Base-by-base conservation (phyloP, 2,888 invertebrate genomes). In the Drosophila niveifrons region DNA sequence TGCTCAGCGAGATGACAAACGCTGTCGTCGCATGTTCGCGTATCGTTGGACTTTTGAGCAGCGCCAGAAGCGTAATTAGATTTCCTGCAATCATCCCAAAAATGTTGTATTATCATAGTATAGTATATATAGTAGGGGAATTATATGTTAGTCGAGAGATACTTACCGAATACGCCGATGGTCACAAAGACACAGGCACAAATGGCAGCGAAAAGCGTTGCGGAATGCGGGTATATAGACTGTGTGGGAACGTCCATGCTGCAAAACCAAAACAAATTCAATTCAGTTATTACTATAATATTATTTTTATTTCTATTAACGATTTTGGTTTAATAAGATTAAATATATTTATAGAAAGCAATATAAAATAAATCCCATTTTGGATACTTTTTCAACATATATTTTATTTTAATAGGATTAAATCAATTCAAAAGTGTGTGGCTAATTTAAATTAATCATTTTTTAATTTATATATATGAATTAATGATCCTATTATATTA, bases 1-100 rank as follows among this genome's bases (percentile, higher is more conserved):
- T 94, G 92, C 97, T 96, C 48, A 97, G 94, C 11, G 97, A 97
- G 72, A 97, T 94, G 34, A 97, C 96, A 92, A 97, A 97, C 82
- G 96, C 96, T 3, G 97, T 97, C 1, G 97, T 97, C 56, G 97
- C 97, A 92, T 97, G 96, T 10, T 94, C 94, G 29, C 96, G 94
- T 56, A 97, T 94, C 92, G 96, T 96, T 4, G 95, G 95, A 89
- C 96, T 96, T 92, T 95, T 95, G 41, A 96, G 92, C 66, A 97
- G 93, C 0, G 97, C 97, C 73, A 96, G 92, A 53, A 97, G 95
- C 15, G 97, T 97, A 72, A 97, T 94, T 43, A 96, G 93, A 93
- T 97, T 97, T 67, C 97, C 97, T 97, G 94, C 4, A 44, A 44
- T 29, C 36, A 36, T 6, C 1, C n/a, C n/a, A n/a, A n/a, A 36